phyloP scores from a whole-genome alignment of 1,140 invertebrate species.

The Drosophila takahashii region DNA sequence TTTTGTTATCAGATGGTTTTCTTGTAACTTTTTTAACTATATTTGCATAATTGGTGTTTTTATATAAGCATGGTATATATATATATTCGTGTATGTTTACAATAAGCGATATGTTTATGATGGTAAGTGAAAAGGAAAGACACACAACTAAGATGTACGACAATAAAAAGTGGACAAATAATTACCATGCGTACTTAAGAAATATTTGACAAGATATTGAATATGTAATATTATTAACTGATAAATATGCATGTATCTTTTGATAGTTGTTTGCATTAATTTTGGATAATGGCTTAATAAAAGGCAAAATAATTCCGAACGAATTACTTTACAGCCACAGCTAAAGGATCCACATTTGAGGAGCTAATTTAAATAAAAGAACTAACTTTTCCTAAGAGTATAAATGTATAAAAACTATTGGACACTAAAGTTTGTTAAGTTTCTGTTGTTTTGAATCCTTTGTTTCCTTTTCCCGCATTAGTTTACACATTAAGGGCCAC shows the following conservation, averaged over 20 bases:
- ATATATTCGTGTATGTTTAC: conserved; percentile 54
- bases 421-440: conserved; percentile 41
- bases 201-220: conserved; percentile 28
- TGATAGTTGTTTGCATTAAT: conserved; percentile 51
- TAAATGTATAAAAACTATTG: conserved; percentile 40
- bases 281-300: conserved; percentile 54
- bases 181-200: conserved; percentile 17
- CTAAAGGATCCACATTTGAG: neutral
- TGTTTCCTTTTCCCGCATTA: conserved; percentile 23
- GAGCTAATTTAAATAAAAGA: conserved; percentile 13
- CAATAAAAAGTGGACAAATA: conserved; percentile 38
- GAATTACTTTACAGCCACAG: conserved; percentile 5
- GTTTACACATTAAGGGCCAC: conserved; percentile 5
- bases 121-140: conserved; percentile 18
- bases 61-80: conserved; percentile 55
- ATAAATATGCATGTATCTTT: conserved; percentile 46
- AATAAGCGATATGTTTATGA: conserved; percentile 39
- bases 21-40: conserved; percentile 70
- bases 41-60: conserved; percentile 77
- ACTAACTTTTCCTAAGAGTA: conserved; percentile 36
- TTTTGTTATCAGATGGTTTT: conserved; percentile 74
- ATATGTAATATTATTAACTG: conserved; percentile 27
- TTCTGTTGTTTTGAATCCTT: conserved; percentile 38
- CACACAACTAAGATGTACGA: conserved; percentile 38
- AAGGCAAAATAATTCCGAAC: conserved; percentile 24